These are phyloP conservation scores for Sebastiscus albofasciatus DNA, from an alignment of 2,797 vertebrate genomes.

Conservation along the genomic window DNA sequence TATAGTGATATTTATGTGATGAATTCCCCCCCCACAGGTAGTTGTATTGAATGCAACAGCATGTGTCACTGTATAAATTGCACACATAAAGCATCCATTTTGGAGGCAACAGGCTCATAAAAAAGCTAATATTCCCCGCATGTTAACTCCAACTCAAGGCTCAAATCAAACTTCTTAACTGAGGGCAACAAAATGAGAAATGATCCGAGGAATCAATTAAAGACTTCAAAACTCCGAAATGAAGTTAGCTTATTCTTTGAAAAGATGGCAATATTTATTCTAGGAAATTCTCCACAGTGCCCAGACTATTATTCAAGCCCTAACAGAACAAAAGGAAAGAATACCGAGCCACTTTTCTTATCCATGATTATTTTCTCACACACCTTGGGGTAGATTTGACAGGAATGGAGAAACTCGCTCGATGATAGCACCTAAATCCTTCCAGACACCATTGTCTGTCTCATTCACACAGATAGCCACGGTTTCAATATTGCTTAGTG, in stretches of 20 bases:
- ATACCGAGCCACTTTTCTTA: constrained; percentile 37
- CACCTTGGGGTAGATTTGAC: constrained; percentile 40
- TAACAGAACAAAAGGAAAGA: constrained; percentile 43
- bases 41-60: constrained; percentile 35
- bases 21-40: neutral
- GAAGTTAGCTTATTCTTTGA: constrained; percentile 40
- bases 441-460: constrained; percentile 18
- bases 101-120: constrained; percentile 50
- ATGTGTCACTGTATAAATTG: constrained; percentile 47
- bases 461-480: constrained; percentile 40
- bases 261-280: constrained; percentile 45
- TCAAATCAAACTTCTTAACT: constrained; percentile 44
- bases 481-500: constrained; percentile 23
- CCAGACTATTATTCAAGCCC: constrained; percentile 36
- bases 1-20: neutral
- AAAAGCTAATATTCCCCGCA: constrained; percentile 38
- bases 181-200: constrained; percentile 32
- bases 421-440: constrained; percentile 35
- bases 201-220: constrained; percentile 29
- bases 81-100: constrained; percentile 33
- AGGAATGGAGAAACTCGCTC: constrained; percentile 16
- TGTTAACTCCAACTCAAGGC: constrained; percentile 27
- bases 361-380: constrained; percentile 55
- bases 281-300: constrained; percentile 25
- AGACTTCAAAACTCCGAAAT: constrained; percentile 41